phyloP scores from a whole-genome alignment of 2,888 invertebrate genomes.

The Platerodrilus igneus region DNA sequence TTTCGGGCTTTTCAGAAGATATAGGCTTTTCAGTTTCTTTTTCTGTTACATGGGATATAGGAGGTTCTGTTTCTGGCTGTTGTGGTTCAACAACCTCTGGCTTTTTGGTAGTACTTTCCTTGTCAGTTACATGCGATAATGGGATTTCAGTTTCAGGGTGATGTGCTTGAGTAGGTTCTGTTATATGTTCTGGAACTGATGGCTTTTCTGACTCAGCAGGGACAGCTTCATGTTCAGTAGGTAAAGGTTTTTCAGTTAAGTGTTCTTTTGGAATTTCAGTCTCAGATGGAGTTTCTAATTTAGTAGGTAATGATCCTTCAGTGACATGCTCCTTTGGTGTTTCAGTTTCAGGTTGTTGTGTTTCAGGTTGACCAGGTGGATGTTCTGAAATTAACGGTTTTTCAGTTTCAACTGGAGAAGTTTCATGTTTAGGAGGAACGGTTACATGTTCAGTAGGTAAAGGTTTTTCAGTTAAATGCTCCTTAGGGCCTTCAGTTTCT shows the following conservation, averaged over 20 bases:
- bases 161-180: not conserved
- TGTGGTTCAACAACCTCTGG: constrained; percentile 1
- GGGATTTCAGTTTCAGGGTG: too few relatives aligned
- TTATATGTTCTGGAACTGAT: not conserved
- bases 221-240: not conserved
- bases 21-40: constrained; percentile 5
- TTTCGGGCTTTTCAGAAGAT: constrained; percentile 32
- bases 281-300: not conserved
- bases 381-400: not conserved
- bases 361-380: too few relatives aligned
- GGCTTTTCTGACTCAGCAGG: not conserved
- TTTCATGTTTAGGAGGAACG: too few relatives aligned
- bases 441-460: too few relatives aligned
- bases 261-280: not conserved
- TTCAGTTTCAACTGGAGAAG: constrained; percentile 1
- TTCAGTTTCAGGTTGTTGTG: too few relatives aligned
- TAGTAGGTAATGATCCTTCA: too few relatives aligned
- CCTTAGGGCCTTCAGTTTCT: too few relatives aligned
- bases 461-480: too few relatives aligned
- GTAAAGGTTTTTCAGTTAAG: not conserved
- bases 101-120: too few relatives aligned
- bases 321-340: too few relatives aligned
- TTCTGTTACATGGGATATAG: not conserved
- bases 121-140: too few relatives aligned
- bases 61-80: constrained; percentile 2